Conservation (phyloP, 2,797 vertebrate species). For the Sebastes minor region DNA sequence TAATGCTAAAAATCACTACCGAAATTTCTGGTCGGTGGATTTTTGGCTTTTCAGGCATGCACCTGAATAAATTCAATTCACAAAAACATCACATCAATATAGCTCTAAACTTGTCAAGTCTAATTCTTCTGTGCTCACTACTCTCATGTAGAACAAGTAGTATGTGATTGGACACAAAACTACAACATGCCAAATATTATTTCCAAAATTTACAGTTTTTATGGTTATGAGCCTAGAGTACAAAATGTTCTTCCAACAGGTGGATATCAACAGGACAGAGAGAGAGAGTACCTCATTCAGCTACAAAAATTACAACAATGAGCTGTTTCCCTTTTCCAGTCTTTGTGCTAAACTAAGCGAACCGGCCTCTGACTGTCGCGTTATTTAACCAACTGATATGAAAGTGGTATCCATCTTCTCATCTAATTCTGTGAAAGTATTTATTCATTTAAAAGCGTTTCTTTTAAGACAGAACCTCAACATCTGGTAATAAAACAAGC, state of each 20-base stretch:
- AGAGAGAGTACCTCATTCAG: not conserved
- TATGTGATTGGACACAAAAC: not conserved
- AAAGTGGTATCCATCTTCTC: not conserved
- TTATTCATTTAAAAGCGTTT: not conserved
- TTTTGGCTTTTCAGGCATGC: not conserved
- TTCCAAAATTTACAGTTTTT: not conserved
- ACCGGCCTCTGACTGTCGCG: not conserved
- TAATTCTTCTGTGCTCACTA: not conserved
- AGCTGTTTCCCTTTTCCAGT: not conserved
- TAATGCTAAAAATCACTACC: not conserved
- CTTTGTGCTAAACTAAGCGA: not conserved
- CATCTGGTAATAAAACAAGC: not conserved
- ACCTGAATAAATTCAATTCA: not conserved
- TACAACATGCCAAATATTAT: not conserved
- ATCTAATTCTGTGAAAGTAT: not conserved
- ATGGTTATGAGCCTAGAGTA: not conserved
- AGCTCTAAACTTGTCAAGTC: not conserved
- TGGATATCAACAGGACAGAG: not conserved
- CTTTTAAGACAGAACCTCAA: not conserved
- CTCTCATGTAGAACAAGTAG: not conserved
- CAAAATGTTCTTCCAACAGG: not conserved
- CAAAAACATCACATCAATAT: not conserved
- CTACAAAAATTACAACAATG: not conserved
- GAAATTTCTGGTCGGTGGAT: not conserved
- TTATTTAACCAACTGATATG: not conserved